These are phyloP conservation scores for Drosophila lowei DNA, from an alignment of 1,140 invertebrate genomes.

Conservation along the genomic window DNA sequence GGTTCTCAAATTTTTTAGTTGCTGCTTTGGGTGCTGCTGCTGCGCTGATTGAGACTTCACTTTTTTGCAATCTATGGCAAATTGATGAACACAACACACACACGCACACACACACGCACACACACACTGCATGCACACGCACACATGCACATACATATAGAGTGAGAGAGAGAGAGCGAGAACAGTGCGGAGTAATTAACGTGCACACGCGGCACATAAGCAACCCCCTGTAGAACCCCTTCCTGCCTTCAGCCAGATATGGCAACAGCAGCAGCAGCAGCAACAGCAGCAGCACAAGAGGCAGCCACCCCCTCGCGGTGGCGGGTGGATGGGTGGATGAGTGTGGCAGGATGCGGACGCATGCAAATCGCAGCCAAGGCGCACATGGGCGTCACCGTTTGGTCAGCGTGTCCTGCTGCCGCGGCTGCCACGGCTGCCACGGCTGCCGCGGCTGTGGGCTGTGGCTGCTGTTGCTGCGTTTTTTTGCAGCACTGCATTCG, in stretches of 20 bases:
- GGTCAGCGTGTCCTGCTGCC: constrained; percentile 58
- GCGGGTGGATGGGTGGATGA: not conserved
- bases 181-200: constrained; percentile 72
- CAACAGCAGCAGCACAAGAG: too few relatives aligned
- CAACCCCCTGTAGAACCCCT: constrained; percentile 25
- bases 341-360: constrained; percentile 43
- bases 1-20: constrained; percentile 26
- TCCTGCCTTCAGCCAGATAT: too few relatives aligned
- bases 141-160: constrained; percentile 6
- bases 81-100: constrained; percentile 71
- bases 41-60: constrained; percentile 71
- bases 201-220: constrained; percentile 76
- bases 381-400: constrained; percentile 57
- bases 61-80: constrained; percentile 74
- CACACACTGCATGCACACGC: not conserved
- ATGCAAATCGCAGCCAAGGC: constrained; percentile 67
- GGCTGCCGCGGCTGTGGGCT: not conserved
- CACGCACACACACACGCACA: constrained; percentile 16
- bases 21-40: constrained; percentile 1
- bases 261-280: too few relatives aligned
- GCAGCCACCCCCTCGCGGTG: not conserved
- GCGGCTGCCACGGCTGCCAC: too few relatives aligned
- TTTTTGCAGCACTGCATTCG: constrained; percentile 75
- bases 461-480: constrained; percentile 55
- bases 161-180: constrained; percentile 21